Percentiles rank a stretch among this genome's conserved stretches.
Evolutionary conservation across 2,797 vertebrate genomes (phyloP).

Genomic region (Sebastiscus tertius): DNA sequence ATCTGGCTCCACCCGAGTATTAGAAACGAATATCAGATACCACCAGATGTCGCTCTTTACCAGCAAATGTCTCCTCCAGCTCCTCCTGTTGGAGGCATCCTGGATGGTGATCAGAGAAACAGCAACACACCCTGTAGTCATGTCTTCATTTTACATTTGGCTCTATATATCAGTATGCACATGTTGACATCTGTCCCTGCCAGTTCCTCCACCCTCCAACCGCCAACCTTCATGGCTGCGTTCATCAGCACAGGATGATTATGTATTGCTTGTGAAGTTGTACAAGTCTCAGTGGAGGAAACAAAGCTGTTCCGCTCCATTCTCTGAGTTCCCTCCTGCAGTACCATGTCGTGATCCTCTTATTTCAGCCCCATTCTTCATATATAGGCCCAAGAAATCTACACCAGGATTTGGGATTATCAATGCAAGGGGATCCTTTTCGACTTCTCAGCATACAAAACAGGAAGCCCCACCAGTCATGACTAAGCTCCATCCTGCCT

Average conservation of each 20-base stretch:
- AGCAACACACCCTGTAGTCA: background rate
- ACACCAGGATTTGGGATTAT: slow-evolving; percentile 36
- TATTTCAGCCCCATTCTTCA: slow-evolving; percentile 30
- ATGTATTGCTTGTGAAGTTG: slow-evolving; percentile 32
- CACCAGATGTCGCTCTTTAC: slow-evolving; percentile 46
- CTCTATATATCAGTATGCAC: slow-evolving; percentile 17
- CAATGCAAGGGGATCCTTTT: background rate
- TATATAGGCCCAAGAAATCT: slow-evolving; percentile 21
- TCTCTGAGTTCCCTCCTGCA: slow-evolving; percentile 19
- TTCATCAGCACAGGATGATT: slow-evolving; percentile 9
- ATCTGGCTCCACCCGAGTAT: slow-evolving; percentile 26
- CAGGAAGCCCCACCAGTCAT: slow-evolving; percentile 8
- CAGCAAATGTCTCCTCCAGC: background rate
- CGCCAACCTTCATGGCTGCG: background rate
- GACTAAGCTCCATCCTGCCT: slow-evolving; percentile 3
- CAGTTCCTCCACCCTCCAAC: background rate
- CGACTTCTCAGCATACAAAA: slow-evolving; percentile 8
- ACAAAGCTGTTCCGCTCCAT: slow-evolving; percentile 37
- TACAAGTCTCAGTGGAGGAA: slow-evolving; percentile 22
- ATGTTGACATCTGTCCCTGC: slow-evolving; percentile 5
- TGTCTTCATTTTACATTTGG: slow-evolving; percentile 28
- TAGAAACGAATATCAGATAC: background rate
- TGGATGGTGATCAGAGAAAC: slow-evolving; percentile 13
- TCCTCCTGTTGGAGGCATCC: background rate
- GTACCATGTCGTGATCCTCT: slow-evolving; percentile 32